Conservation (phyloP, 2,797 vertebrate species). For the Cryptoprocta ferox region DNA sequence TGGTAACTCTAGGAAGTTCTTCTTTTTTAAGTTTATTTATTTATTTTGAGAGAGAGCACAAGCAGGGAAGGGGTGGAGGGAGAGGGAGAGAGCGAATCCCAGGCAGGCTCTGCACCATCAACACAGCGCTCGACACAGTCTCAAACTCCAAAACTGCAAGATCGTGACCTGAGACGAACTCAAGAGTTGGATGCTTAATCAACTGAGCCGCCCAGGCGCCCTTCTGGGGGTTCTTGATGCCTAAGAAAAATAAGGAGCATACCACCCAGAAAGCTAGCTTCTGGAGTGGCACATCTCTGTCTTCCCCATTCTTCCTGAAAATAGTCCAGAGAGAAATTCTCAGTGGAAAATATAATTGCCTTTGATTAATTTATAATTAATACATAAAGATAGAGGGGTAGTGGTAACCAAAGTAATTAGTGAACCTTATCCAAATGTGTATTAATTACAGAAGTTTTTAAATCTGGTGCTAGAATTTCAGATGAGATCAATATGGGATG, state of each 20-base stretch:
- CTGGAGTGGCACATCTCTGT: neutral
- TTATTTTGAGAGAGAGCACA: too few relatives aligned
- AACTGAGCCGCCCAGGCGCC: too few relatives aligned
- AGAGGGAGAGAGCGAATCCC: too few relatives aligned
- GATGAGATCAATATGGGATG: neutral
- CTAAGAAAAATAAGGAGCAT: neutral
- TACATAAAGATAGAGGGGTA: neutral
- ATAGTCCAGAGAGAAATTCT: neutral
- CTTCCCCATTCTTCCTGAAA: neutral
- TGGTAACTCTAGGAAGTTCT: neutral
- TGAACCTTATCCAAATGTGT: neutral
- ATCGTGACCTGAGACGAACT: too few relatives aligned
- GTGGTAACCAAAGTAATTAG: constrained; percentile 6
- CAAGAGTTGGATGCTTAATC: too few relatives aligned
- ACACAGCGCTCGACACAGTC: too few relatives aligned
- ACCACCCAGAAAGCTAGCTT: neutral
- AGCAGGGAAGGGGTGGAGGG: too few relatives aligned
- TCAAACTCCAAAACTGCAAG: too few relatives aligned
- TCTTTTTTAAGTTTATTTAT: neutral
- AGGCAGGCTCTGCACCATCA: too few relatives aligned
- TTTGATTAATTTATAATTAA: neutral
- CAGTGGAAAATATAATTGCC: constrained; percentile 12
- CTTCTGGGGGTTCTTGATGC: neutral
- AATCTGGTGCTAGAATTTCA: constrained; percentile 32
- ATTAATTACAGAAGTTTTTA: neutral